Evolutionary conservation across 2,888 invertebrate species (phyloP), one percentile per base, ranked within the genome.

Genomic region (Sialis fuliginosa): DNA sequence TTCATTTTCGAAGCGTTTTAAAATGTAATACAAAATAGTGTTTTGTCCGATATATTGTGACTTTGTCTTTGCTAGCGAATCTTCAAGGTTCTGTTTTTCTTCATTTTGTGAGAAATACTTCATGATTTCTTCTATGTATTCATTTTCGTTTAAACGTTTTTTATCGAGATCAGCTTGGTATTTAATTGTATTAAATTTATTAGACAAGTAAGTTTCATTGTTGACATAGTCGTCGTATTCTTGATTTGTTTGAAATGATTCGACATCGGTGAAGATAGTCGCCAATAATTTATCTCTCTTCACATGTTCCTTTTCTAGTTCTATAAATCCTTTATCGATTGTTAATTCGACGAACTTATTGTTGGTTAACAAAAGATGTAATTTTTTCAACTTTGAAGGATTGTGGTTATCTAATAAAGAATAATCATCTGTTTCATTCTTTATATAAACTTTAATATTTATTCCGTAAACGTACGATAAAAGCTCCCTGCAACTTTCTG

Each of bases 401-500:
- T 35, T 35, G 9, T n/a, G 35, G 3, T 35, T 42, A 44, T 45
- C 49, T 32, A 30, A 33, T 44, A 50, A n/a, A 33, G 6, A 40
- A 6, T 48, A 48, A 47, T 12, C 34, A 6, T 44, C 46, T 6
- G 44, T 39, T 45, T 41, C 33, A 42, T 45, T 35, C 45, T 40
- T 37, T 44, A 32, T 8, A 39, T 50, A 51, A 37, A 52, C 39
- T 48, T 48, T 45, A 30, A 54, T 48, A 42, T 49, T 49, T 3
- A 48, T 44, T 33, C 47, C 48, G 39, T 50, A 52, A 42, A 50
- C 43, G 34, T 48, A 43, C 6, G 51, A 51, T n/a, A 54, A 45
- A 12, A 54, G 46, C 48, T 49, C 51, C 34, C 52, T 37, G 35
- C 51, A 52, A 44, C 50, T 50, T n/a, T 44, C 33, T 22, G 52